phyloP scores from a whole-genome alignment of 2,113 vertebrate genomes.

The Chauna torquata region DNA sequence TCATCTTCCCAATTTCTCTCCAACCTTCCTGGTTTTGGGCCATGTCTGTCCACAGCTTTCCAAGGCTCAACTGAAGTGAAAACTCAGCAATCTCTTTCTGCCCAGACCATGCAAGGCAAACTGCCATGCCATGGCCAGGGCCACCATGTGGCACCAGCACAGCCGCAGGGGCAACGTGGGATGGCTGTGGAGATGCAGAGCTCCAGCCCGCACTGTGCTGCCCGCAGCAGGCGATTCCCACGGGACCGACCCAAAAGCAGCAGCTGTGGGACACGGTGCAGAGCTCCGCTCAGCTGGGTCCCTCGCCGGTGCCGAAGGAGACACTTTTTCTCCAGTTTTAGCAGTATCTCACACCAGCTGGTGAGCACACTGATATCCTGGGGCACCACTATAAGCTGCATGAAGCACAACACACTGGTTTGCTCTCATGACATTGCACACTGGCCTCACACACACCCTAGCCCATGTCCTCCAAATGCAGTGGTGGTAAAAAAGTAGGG shows the following conservation, averaged over 20 bases:
- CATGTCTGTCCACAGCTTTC: neutral
- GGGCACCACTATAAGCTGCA: fast-evolving
- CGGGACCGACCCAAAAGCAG: neutral
- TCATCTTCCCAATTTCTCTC: neutral
- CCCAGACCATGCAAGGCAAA: fast-evolving
- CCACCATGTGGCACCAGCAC: fast-evolving
- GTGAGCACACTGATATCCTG: fast-evolving
- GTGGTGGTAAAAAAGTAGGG: neutral
- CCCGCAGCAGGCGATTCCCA: fast-evolving
- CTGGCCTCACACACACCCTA: fast-evolving
- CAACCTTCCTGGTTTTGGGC: neutral
- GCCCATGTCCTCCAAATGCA: fast-evolving
- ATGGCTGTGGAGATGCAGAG: too few relatives aligned
- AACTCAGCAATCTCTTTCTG: neutral
- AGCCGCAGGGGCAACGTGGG: too few relatives aligned
- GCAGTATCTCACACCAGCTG: neutral
- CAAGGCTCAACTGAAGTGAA: neutral
- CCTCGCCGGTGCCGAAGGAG: neutral
- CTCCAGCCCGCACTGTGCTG: neutral
- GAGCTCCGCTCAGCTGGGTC: neutral
- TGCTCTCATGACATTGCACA: neutral
- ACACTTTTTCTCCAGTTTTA: neutral
- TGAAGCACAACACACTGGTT: neutral
- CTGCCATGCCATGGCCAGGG: neutral
- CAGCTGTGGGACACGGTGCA: neutral